Evolutionary conservation across 2,797 vertebrate genomes (phyloP), one percentile per base, ranked within the genome.

Genomic region (Coluber constrictor): DNA sequence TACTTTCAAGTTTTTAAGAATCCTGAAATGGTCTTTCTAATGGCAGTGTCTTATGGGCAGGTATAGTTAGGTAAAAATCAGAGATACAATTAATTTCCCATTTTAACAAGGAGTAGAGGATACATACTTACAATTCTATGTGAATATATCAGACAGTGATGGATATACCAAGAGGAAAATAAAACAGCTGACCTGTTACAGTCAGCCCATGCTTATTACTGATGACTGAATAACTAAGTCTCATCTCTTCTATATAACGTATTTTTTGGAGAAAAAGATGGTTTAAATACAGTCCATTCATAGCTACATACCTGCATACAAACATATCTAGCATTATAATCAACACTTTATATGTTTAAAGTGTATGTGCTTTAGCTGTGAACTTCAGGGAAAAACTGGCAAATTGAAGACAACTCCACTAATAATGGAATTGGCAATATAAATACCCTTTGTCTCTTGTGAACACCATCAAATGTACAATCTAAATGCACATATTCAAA

Each of bases 261-360:
- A 43, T 43, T 43, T 43, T 2, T 43, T 43, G 43, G 43, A 43
- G 43, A 43, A 43, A 43, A 43, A 43, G n/a, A n/a, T n/a, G n/a
- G n/a, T n/a, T n/a, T n/a, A n/a, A n/a, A n/a, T n/a, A n/a, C n/a
- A n/a, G n/a, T n/a, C n/a, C n/a, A n/a, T n/a, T n/a, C n/a, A n/a
- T n/a, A n/a, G n/a, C n/a, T 70, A 32, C n/a, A 79, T 5, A 54
- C n/a, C 63, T 1, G 29, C 63, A 29, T 56, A 32, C 79, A 63
- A n/a, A 56, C 79, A 74, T 93, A 74, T 90, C 90, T 90, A 94
- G 54, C 20, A 0, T 92, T 95, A 87, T 93, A 94, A 95, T 70
- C 79, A 92, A 86, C 87, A 27, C n/a, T 93, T 91, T 56, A 88
- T 60, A 88, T 93, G 88, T 87, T 87, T 88, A 88, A 66, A 90